Conservation (phyloP, 2,113 vertebrate genomes). For the Antigone vipio region DNA sequence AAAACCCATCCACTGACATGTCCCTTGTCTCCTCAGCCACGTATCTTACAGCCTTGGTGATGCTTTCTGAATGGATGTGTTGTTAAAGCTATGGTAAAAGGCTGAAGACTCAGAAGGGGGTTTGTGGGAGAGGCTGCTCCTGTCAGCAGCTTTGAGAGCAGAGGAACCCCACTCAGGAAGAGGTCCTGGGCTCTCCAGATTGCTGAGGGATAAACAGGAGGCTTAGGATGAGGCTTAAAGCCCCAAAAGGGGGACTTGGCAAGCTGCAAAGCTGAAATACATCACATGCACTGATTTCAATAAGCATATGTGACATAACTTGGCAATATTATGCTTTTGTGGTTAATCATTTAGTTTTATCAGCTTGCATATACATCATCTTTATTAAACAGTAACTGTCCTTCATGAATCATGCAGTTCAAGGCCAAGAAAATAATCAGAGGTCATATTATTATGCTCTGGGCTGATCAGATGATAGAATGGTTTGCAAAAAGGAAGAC, state of each 20-base stretch:
- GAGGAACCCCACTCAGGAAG: background rate
- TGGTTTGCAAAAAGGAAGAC: background rate
- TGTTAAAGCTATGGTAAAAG: background rate
- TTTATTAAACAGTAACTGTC: constrained; percentile 37
- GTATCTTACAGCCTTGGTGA: background rate
- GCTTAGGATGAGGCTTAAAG: background rate
- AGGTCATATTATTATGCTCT: background rate
- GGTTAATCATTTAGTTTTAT: constrained; percentile 45
- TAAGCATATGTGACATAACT: background rate
- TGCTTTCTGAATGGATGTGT: background rate
- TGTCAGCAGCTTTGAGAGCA: background rate
- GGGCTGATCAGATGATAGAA: background rate
- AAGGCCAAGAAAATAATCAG: constrained; percentile 39
- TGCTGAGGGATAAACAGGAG: background rate
- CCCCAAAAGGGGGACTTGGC: background rate
- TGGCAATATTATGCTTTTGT: background rate
- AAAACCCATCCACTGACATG: background rate
- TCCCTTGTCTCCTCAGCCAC: background rate
- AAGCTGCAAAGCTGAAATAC: background rate
- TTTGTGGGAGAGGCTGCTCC: background rate
- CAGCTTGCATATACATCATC: background rate
- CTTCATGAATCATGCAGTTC: background rate
- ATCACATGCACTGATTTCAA: background rate
- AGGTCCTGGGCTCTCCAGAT: background rate
- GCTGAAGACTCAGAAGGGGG: background rate